Conservation (phyloP, 2,888 invertebrate genomes). For the Ischnura elegans region DNA sequence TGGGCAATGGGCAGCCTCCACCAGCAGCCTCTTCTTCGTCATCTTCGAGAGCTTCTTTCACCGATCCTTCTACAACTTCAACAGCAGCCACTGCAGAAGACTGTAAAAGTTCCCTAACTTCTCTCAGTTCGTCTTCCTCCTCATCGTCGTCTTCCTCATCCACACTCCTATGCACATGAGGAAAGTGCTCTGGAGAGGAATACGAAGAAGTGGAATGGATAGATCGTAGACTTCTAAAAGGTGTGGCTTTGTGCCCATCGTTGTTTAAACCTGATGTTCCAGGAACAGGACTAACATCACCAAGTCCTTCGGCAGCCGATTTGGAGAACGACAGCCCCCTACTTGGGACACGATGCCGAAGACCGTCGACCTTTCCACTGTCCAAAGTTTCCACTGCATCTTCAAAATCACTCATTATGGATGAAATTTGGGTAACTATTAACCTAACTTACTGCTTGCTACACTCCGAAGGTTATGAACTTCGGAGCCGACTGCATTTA, state of each 20-base stretch:
- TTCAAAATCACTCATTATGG: constrained; percentile 71
- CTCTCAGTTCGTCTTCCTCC: constrained; percentile 36
- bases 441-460: not conserved
- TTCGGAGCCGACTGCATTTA: constrained; percentile 39
- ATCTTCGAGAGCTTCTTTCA: constrained; percentile 69
- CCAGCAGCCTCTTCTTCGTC: constrained; percentile 84
- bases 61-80: constrained; percentile 69
- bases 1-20: constrained; percentile 90
- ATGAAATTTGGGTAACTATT: not conserved
- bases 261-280: constrained; percentile 68
- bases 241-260: constrained; percentile 68
- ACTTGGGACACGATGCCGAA: constrained; percentile 69
- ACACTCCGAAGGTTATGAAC: not conserved
- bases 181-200: constrained; percentile 57
- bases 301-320: constrained; percentile 41
- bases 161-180: constrained; percentile 22
- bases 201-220: constrained; percentile 46
- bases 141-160: constrained; percentile 51
- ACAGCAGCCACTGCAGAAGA: constrained; percentile 68
- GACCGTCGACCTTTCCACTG: constrained; percentile 67
- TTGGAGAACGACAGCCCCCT: constrained; percentile 26
- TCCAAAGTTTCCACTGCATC: constrained; percentile 71
- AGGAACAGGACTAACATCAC: constrained; percentile 39
- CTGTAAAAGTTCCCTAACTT: constrained; percentile 46
- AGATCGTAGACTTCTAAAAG: constrained; percentile 53